A percentile compares a stretch with the other conserved stretches of the same genome.
Evolutionary conservation across 1,140 invertebrate species (phyloP).

Genomic region (Drosophila nebulosa): DNA sequence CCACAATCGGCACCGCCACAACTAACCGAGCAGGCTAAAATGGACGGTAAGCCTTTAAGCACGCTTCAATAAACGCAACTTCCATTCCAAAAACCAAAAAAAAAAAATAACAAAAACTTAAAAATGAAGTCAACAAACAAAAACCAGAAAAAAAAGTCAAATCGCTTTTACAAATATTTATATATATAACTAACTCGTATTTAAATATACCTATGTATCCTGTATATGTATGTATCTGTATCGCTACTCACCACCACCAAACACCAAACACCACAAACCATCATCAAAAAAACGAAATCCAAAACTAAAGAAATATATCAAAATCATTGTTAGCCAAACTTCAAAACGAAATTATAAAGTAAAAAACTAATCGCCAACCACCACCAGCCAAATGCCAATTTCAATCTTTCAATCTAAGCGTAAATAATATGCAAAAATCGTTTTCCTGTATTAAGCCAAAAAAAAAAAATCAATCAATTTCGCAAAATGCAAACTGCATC

Average conservation of each 20-base stretch:
- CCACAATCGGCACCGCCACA: constrained; percentile 86
- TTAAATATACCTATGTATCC: constrained; percentile 69
- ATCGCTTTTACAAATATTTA: constrained; percentile 80
- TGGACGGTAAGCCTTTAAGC: constrained; percentile 80
- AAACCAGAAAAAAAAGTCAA: constrained; percentile 38
- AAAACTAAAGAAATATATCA: constrained; percentile 21
- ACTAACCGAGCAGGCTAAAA: constrained; percentile 82
- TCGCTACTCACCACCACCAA: constrained; percentile 69
- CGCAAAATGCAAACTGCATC: constrained; percentile 51
- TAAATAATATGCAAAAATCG: constrained; percentile 71
- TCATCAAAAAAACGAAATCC: constrained; percentile 56
- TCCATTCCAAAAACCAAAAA: constrained; percentile 59
- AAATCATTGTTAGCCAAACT: constrained; percentile 73
- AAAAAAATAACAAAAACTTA: constrained; percentile 55
- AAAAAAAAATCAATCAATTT: constrained; percentile 24
- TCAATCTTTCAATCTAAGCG: constrained; percentile 49
- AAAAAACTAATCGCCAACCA: constrained; percentile 38
- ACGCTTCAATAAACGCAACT: constrained; percentile 79
- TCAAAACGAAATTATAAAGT: constrained; percentile 17
- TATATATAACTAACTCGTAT: constrained; percentile 77
- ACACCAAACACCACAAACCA: constrained; percentile 55
- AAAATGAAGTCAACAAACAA: constrained; percentile 27
- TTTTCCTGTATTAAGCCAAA: constrained; percentile 53
- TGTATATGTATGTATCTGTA: constrained; percentile 77
- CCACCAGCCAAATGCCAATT: constrained; percentile 66